Evolutionary conservation across 2,113 vertebrate genomes (phyloP), one percentile per base, ranked within the genome.

Genomic region (Tamias sibiricus): DNA sequence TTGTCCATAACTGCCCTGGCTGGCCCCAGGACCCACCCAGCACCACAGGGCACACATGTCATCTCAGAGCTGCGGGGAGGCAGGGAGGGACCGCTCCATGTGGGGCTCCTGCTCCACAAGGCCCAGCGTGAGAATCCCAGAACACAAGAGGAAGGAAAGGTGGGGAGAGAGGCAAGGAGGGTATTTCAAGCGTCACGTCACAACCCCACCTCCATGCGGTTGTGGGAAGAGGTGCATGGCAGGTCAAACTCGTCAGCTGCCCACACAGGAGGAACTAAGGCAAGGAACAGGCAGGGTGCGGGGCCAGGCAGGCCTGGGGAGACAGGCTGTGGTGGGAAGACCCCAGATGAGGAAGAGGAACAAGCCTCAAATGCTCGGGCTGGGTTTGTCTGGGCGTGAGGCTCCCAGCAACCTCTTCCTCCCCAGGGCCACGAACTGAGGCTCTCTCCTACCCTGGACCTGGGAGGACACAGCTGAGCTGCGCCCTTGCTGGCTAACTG

Each of bases 341-440:
- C 84, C 91, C 16, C 95, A 47, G 75, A 64, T 1, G 12, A 62
- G 91, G 87, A 94, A 96, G 54, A 76, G 81, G 68, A 95, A 47
- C 79, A 30, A 35, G 62, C 12, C 1, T 0, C 8, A 7, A 6
- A 3, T 24, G n/a, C 20, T 40, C 14, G 14, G 35, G 35, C 54
- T 49, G 37, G 35, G 35, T n/a, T 57, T 47, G 64, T 28, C 40
- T 54, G n/a, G 30, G 24, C 0, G 9, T 0, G 35, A 37, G 35
- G 20, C 62, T 86, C 81, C 44, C 32, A 17, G 28, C 20, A 87
- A 57, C 72, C 80, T 62, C 95, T 77, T 57, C 59, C 59, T 57
- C 17, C 32, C 68, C 12, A 28, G 44, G 37, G 83, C 66, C 20
- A 0, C 14, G 37, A 80, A 87, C 89, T 4, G 11, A 85, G 87